phyloP scores from a whole-genome alignment of 2,888 invertebrate species.

The Nomada ruficornis region DNA sequence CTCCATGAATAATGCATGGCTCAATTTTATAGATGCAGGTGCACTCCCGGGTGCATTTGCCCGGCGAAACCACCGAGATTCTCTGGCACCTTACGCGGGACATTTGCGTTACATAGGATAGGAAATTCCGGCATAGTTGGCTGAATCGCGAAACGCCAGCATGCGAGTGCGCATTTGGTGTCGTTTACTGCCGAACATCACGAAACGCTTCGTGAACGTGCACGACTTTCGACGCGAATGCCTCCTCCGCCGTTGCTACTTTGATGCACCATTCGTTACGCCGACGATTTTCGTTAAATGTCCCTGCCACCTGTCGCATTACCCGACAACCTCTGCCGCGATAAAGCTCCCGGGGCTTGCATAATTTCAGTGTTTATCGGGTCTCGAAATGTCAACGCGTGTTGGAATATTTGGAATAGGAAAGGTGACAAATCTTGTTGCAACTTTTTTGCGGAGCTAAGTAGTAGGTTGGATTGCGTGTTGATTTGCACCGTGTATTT shows the following conservation, averaged over 20 bases:
- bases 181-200: constrained; percentile 52
- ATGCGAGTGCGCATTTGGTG: constrained; percentile 47
- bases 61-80: constrained; percentile 72
- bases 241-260: not conserved
- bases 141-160: constrained; percentile 40
- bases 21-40: constrained; percentile 74
- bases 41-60: constrained; percentile 72
- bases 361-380: not conserved
- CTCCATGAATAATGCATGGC: constrained; percentile 79
- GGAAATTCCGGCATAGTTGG: constrained; percentile 68
- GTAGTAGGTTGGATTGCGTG: too few relatives aligned
- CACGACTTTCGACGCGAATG: constrained; percentile 15
- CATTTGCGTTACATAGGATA: constrained; percentile 62
- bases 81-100: constrained; percentile 66
- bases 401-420: not conserved
- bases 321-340: not conserved
- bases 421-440: too few relatives aligned
- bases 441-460: too few relatives aligned
- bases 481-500: not conserved
- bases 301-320: constrained; percentile 29
- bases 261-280: constrained; percentile 30
- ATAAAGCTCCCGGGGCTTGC: not conserved
- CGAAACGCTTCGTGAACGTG: constrained; percentile 27
- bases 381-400: not conserved
- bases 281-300: constrained; percentile 6